Conservation (phyloP, 2,113 vertebrate genomes). For the Ceyx margarethae region DNA sequence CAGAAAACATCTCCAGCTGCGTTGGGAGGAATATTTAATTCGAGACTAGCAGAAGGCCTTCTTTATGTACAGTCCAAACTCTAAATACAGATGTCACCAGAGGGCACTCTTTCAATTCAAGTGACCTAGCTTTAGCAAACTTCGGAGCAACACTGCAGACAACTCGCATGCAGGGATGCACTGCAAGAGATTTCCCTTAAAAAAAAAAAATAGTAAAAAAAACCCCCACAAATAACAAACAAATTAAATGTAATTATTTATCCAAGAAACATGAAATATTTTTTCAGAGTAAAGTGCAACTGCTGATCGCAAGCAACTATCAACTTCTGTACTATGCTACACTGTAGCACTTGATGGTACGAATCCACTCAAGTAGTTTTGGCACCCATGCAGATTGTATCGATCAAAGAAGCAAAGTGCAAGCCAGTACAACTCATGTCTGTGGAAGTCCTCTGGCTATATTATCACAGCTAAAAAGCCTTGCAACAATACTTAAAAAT, state of each 20-base stretch:
- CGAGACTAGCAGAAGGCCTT: background rate
- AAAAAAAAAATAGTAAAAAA: background rate
- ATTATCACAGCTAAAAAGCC: background rate
- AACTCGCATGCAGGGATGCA: background rate
- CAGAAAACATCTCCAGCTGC: background rate
- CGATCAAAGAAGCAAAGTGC: background rate
- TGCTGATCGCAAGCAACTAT: background rate
- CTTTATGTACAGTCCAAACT: background rate
- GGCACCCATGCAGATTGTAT: background rate
- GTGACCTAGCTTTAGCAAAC: background rate
- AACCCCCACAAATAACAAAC: background rate
- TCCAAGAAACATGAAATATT: background rate
- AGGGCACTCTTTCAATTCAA: slow-evolving; percentile 48
- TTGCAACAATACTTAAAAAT: background rate
- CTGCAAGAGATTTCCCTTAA: background rate
- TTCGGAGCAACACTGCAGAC: background rate
- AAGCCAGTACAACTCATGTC: background rate
- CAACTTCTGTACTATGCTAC: background rate
- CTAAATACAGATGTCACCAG: slow-evolving; percentile 14
- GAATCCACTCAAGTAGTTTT: background rate
- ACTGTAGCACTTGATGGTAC: background rate
- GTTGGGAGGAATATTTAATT: background rate
- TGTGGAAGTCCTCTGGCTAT: background rate
- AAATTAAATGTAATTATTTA: background rate
- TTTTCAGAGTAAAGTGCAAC: background rate